These are phyloP conservation scores for Drosophila greeni DNA, from an alignment of 2,888 invertebrate genomes.

Conservation along the genomic window DNA sequence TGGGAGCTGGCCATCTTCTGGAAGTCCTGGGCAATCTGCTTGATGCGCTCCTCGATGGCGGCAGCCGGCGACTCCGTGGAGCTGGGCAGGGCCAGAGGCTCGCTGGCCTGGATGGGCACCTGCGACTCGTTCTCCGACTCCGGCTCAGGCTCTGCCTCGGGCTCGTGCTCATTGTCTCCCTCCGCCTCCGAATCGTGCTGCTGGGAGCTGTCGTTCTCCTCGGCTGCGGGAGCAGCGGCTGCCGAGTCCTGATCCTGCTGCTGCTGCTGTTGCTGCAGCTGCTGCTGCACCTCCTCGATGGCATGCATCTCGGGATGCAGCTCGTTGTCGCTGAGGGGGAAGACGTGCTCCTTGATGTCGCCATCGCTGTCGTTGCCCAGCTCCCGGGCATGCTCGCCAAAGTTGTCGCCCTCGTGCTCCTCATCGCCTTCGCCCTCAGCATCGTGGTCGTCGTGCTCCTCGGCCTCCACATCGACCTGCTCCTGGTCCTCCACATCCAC, in stretches of 20 bases:
- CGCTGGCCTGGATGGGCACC: conserved; percentile 34
- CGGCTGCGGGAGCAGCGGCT: conserved; percentile 38
- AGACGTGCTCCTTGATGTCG: conserved; percentile 69
- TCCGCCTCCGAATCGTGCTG: conserved; percentile 50
- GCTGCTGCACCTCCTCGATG: conserved; percentile 65
- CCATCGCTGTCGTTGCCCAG: conserved; percentile 56
- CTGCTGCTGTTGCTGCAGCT: conserved; percentile 53
- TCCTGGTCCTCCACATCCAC: conserved; percentile 62
- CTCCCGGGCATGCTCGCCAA: conserved; percentile 66
- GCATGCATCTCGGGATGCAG: conserved; percentile 67
- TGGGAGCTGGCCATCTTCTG: conserved; percentile 75
- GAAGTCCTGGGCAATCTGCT: conserved; percentile 77
- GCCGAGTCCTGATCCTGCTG: conserved; percentile 45
- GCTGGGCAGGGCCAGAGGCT: conserved; percentile 47
- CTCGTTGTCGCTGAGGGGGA: conserved; percentile 65
- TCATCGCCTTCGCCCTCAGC: conserved; percentile 48
- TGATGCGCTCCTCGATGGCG: conserved; percentile 77
- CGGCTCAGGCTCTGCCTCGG: conserved; percentile 34
- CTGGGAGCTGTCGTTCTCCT: conserved; percentile 44
- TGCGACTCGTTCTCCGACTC: conserved; percentile 47
- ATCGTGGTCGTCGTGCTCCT: conserved; percentile 37
- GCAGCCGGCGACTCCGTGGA: conserved; percentile 68
- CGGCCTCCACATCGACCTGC: conserved; percentile 45
- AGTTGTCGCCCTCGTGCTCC: conserved; percentile 44
- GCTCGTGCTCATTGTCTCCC: conserved; percentile 46